Base-by-base conservation (phyloP, 2,888 invertebrate genomes). In the Glaucopsyche alexis region DNA sequence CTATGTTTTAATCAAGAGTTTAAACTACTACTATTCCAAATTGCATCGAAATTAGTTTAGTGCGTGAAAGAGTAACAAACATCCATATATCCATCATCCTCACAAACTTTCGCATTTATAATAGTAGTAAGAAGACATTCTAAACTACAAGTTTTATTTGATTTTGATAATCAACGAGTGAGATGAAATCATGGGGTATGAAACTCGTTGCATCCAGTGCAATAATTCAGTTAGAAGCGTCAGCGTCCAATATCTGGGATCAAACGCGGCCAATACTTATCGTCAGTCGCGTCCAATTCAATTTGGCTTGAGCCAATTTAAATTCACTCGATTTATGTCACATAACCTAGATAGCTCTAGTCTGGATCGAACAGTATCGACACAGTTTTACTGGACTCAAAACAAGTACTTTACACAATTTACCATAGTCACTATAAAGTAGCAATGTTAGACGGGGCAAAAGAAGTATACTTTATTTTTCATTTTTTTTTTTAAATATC, bases 211-310 rank as follows among this genome's bases (percentile, higher is more conserved):
- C n/a, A 52, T 52, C 16, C 52, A 52, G 52, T 64, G 2, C 19
- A 38, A 13, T 8, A 40, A 65, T n/a, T 65, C 40, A 29, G 19
- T 64, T 64, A 64, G 64, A 38, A 64, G 19, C 64, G 64, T 29
- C 64, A 52, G 64, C 14, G 38, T 38, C 19, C 38, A 64, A 64
- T 64, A 64, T 64, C 64, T 11, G 38, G 38, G 64, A 64, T 29
- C 64, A 64, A 64, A 38, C 64, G 13, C 29, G 7, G 11, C 29
- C 29, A 11, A 29, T 38, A 52, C 52, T 52, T 52, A 52, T 9
- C n/a, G 52, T 19, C 38, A 14, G 14, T 64, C 7, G 64, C 64
- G 5, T 64, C 38, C 38, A 7, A 64, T 64, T 19, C 64, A 64
- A 64, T 64, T 64, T 38, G 7, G 7, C 38, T 38, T 64, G 29